phyloP scores from a whole-genome alignment of 1,140 invertebrate genomes.

The Andrena cerasifolii region DNA sequence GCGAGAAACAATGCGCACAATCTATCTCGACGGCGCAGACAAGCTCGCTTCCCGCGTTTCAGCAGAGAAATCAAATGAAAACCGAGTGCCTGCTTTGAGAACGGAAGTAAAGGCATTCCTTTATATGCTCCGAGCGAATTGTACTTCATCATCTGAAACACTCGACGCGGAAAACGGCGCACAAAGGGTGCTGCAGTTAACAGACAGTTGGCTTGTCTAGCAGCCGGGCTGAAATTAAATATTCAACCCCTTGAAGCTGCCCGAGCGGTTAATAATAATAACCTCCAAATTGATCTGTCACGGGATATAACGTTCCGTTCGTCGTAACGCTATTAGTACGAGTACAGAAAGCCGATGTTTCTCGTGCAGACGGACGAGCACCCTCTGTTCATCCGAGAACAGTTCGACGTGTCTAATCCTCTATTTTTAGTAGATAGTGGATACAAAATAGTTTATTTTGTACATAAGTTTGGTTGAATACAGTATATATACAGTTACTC shows the following conservation, averaged over 20 bases:
- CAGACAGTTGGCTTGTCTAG: slow-evolving; percentile 44
- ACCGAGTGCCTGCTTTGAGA: slow-evolving; percentile 1
- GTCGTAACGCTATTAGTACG: neutral
- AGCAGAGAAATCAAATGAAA: slow-evolving; percentile 36
- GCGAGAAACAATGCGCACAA: neutral
- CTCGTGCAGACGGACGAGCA: neutral
- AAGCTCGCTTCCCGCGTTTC: neutral
- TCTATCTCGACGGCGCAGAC: neutral
- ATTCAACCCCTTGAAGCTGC: neutral
- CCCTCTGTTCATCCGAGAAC: neutral
- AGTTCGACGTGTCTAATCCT: too few relatives aligned
- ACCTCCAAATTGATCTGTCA: slow-evolving; percentile 38
- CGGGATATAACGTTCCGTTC: slow-evolving; percentile 11
- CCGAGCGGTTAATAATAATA: slow-evolving; percentile 21
- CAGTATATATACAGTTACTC: too few relatives aligned
- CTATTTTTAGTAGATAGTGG: too few relatives aligned
- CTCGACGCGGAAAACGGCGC: slow-evolving; percentile 15
- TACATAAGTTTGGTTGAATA: too few relatives aligned
- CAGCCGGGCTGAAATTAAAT: slow-evolving; percentile 26
- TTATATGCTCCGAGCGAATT: slow-evolving; percentile 30
- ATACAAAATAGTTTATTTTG: too few relatives aligned
- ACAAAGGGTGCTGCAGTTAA: slow-evolving; percentile 36
- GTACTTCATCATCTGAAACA: slow-evolving; percentile 31
- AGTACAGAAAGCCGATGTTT: neutral
- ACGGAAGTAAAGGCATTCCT: slow-evolving; percentile 35